phyloP scores from a whole-genome alignment of 2,113 vertebrate species.

The Lophotis ruficrista region DNA sequence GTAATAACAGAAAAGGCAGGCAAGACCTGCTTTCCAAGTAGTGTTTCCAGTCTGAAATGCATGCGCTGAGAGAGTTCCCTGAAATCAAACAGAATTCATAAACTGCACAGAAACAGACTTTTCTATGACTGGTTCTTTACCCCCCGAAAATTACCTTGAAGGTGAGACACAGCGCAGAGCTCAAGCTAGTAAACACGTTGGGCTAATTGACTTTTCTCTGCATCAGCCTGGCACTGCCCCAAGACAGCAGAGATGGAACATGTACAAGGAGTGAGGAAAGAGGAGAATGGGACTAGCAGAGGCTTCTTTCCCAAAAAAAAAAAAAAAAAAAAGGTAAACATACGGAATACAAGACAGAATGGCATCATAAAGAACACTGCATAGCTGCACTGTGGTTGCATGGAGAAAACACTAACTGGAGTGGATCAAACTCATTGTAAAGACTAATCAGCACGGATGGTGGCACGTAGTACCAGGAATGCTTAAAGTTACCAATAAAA shows the following conservation, averaged over 20 bases:
- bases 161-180: not conserved
- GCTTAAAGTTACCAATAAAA: not conserved
- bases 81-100: not conserved
- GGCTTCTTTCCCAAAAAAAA: not conserved
- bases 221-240: not conserved
- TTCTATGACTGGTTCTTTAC: not conserved
- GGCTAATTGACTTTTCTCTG: not conserved
- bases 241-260: not conserved
- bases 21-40: not conserved
- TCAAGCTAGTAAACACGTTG: not conserved
- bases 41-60: not conserved
- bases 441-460: not conserved
- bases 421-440: not conserved
- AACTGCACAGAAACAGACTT: not conserved
- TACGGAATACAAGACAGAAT: not conserved
- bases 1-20: not conserved
- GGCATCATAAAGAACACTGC: not conserved
- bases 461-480: not conserved
- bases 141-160: not conserved
- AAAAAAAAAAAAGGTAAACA: not conserved
- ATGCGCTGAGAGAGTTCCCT: rapidly evolving
- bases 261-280: not conserved
- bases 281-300: not conserved
- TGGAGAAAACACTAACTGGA: not conserved
- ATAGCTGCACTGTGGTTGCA: not conserved